Evolutionary conservation across 2,797 vertebrate species (phyloP).

Genomic region (Sebastes steindachneri): DNA sequence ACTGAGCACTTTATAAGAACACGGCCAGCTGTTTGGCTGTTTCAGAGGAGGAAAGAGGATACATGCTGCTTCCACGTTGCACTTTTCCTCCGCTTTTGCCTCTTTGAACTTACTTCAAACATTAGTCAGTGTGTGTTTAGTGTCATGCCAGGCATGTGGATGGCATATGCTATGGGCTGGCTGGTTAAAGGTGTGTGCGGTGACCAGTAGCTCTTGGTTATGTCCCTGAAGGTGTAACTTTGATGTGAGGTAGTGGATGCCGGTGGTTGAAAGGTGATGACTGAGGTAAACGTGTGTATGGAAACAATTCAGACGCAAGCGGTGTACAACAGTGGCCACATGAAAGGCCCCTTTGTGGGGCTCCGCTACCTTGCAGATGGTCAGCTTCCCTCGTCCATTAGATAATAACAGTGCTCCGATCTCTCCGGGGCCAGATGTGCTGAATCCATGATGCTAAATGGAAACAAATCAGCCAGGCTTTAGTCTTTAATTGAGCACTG

Average conservation of each 20-base stretch:
- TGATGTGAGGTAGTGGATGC: conserved; percentile 76
- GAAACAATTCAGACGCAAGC: conserved; percentile 82
- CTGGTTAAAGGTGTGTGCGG: conserved; percentile 79
- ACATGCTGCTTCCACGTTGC: conserved; percentile 80
- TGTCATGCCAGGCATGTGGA: conserved; percentile 91
- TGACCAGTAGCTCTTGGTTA: conserved; percentile 84
- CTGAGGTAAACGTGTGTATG: conserved; percentile 71
- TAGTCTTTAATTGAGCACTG: conserved; percentile 72
- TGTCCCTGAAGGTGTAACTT: conserved; percentile 82
- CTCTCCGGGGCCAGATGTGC: conserved; percentile 81
- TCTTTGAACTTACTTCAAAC: conserved; percentile 88
- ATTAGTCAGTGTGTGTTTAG: conserved; percentile 83
- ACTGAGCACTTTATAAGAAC: conserved; percentile 48
- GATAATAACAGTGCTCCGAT: conserved; percentile 72
- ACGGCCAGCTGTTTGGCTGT: conserved; percentile 68
- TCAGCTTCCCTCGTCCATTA: conserved; percentile 79
- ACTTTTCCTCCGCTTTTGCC: conserved; percentile 70
- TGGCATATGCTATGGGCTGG: conserved; percentile 87
- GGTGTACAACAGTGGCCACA: conserved; percentile 83
- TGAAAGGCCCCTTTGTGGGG: conserved; percentile 87
- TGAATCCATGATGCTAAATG: conserved; percentile 66
- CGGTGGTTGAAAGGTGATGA: conserved; percentile 48
- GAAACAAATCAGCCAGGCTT: conserved; percentile 69
- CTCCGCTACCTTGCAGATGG: conserved; percentile 81
- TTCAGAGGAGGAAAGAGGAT: conserved; percentile 68